A percentile compares a stretch with the other conserved stretches of the same genome.
phyloP scores from a whole-genome alignment of 2,113 vertebrate species.

The Brachyhypopomus occidentalis region DNA sequence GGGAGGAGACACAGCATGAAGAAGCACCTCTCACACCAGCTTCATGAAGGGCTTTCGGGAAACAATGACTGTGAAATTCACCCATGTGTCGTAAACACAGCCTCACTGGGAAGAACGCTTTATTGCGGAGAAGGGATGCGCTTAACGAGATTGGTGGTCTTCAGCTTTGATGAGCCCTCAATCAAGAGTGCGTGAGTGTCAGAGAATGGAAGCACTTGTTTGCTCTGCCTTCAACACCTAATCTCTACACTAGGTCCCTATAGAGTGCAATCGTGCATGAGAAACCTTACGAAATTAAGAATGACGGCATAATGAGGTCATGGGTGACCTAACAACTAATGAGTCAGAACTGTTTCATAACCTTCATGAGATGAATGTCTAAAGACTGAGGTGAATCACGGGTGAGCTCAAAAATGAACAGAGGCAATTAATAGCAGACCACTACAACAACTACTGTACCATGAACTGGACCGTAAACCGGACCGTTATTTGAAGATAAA shows the following conservation, averaged over 20 bases:
- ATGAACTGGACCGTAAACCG: neutral
- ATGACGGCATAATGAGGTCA: neutral
- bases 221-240: no score
- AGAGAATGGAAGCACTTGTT: no score
- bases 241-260: neutral
- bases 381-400: neutral
- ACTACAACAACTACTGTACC: neutral
- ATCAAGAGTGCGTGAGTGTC: no score
- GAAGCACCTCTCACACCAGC: no score
- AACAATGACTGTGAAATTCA: no score
- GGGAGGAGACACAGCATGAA: no score
- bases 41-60: no score
- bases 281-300: neutral
- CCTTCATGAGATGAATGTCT: neutral
- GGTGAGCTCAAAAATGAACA: neutral
- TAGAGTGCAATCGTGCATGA: neutral
- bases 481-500: neutral
- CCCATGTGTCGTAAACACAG: no score
- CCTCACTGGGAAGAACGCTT: no score
- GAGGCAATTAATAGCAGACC: neutral
- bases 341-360: slow-evolving; percentile 1
- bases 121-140: no score
- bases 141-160: no score
- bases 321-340: neutral
- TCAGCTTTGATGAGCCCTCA: no score